These are phyloP conservation scores for Pomacea canaliculata DNA, from an alignment of 2,888 invertebrate genomes.

Conservation along the genomic window DNA sequence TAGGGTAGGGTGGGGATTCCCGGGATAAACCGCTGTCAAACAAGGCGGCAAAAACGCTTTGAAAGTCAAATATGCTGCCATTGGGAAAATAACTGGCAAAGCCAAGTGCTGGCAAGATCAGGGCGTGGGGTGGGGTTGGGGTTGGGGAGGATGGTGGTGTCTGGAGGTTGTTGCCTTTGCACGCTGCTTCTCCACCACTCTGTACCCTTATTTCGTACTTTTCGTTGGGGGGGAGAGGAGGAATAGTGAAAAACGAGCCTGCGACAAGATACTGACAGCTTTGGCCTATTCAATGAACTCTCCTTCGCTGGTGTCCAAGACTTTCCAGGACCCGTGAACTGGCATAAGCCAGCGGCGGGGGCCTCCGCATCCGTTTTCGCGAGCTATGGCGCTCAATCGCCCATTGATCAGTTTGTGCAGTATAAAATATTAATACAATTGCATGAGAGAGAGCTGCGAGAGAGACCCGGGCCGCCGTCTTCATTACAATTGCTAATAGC, in stretches of 20 bases:
- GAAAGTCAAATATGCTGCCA: conserved; percentile 6
- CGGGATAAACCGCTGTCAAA: conserved; percentile 9
- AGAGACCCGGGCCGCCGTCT: conserved; percentile 32
- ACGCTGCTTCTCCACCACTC: conserved; percentile 1
- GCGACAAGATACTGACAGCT: background rate
- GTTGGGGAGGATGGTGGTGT: background rate
- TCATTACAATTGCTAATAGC: conserved; percentile 56
- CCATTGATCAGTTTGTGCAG: conserved; percentile 46
- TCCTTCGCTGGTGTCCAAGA: background rate
- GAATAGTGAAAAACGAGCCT: background rate
- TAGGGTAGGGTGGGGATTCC: too few species aligned
- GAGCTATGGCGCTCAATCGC: conserved; percentile 12
- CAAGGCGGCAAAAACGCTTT: background rate
- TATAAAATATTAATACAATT: conserved; percentile 57
- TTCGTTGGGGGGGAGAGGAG: too few species aligned
- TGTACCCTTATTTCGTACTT: background rate
- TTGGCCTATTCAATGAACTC: background rate
- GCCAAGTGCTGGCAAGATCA: too few species aligned
- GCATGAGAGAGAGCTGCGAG: conserved; percentile 33
- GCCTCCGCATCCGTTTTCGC: conserved; percentile 29
- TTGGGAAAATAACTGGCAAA: too few species aligned
- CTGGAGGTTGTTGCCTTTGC: too few species aligned
- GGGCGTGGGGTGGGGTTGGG: background rate
- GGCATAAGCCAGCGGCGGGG: background rate
- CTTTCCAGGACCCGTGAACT: too few species aligned